Percentiles rank a stretch among this genome's conserved stretches.
Conservation (phyloP, 2,888 invertebrate species). For the Dryobota labecula region DNA sequence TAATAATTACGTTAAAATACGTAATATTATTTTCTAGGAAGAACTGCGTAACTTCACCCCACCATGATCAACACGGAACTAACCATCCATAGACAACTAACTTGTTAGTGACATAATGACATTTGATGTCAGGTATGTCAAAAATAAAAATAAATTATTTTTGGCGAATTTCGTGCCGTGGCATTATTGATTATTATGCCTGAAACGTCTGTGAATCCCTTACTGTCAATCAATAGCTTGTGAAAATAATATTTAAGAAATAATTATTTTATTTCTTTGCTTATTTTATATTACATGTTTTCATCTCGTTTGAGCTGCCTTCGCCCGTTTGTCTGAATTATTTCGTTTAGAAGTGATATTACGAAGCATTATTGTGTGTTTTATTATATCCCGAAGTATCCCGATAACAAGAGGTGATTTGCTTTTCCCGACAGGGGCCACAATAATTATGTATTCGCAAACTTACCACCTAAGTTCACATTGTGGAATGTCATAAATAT, state of each 20-base stretch:
- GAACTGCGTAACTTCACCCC: constrained; percentile 73
- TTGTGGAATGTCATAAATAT: background rate
- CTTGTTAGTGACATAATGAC: background rate
- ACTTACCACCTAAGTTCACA: background rate
- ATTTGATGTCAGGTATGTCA: constrained; percentile 11
- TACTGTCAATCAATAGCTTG: constrained; percentile 3
- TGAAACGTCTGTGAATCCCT: background rate
- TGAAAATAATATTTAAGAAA: background rate
- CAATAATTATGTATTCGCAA: background rate
- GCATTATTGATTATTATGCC: background rate
- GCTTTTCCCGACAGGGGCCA: background rate
- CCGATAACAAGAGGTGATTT: background rate
- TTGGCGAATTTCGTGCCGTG: background rate
- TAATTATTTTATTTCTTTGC: background rate
- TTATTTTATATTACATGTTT: background rate
- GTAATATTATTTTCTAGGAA: constrained; percentile 72
- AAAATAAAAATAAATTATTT: background rate
- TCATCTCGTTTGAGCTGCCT: background rate
- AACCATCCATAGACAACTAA: constrained; percentile 59
- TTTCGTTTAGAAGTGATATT: background rate
- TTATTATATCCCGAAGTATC: background rate
- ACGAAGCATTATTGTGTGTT: background rate
- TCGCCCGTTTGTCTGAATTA: background rate
- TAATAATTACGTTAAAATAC: constrained; percentile 76
- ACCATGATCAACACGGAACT: constrained; percentile 79